These are phyloP conservation scores for Sterrhoptilus dennistouni DNA, from an alignment of 2,113 vertebrate genomes.

Conservation along the genomic window DNA sequence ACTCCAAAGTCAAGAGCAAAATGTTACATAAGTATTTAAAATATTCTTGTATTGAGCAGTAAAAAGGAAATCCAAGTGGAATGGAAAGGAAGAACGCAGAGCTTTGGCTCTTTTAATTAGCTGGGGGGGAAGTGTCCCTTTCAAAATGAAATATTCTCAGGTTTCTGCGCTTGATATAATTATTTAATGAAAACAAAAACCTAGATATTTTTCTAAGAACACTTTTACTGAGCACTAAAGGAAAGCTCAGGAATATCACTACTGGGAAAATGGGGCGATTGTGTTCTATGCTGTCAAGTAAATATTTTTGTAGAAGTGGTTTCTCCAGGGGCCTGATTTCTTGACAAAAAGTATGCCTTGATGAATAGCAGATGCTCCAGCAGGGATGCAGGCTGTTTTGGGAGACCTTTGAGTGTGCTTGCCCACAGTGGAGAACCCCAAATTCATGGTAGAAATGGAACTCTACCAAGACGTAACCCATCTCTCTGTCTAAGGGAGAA, in stretches of 20 bases:
- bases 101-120: not conserved
- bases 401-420: not conserved
- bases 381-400: not conserved
- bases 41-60: not conserved
- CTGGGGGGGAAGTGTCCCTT: not conserved
- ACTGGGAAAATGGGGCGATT: not conserved
- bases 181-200: not conserved
- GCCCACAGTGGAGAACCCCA: not conserved
- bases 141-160: not conserved
- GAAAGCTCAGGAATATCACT: rapidly evolving
- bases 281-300: rapidly evolving
- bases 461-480: not conserved
- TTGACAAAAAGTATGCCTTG: rapidly evolving
- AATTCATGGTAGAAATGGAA: not conserved
- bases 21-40: not conserved
- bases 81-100: not conserved
- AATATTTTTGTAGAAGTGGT: not conserved
- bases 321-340: not conserved
- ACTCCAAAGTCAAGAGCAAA: not conserved
- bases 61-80: not conserved
- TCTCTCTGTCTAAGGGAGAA: not conserved
- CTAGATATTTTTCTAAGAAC: not conserved
- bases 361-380: not conserved
- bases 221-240: not conserved
- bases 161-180: not conserved